A percentile compares a stretch with the other conserved stretches of the same genome.
phyloP scores from a whole-genome alignment of 2,113 vertebrate genomes.

The Gasterosteus aculeatus region DNA sequence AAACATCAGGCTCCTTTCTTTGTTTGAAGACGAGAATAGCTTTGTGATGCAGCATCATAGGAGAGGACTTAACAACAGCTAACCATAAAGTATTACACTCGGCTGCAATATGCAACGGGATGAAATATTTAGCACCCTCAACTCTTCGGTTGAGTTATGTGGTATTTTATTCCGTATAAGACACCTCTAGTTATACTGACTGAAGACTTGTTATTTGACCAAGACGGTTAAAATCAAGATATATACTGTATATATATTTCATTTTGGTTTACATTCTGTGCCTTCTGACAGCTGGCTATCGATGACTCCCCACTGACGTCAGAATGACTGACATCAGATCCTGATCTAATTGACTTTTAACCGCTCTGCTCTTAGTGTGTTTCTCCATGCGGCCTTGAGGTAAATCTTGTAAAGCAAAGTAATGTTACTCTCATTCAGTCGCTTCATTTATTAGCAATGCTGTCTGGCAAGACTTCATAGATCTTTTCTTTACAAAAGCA shows the following conservation, averaged over 20 bases:
- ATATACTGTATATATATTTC: neutral
- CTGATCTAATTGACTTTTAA: constrained; percentile 1
- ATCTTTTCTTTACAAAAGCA: neutral
- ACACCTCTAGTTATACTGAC: neutral
- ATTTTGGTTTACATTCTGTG: neutral
- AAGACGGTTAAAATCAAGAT: constrained; percentile 1
- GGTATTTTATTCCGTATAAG: neutral
- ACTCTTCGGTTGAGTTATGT: constrained; percentile 12
- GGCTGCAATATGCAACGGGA: constrained; percentile 25
- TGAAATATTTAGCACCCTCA: constrained; percentile 46
- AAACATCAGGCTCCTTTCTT: constrained; percentile 8
- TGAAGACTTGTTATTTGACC: neutral
- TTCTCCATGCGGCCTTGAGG: neutral
- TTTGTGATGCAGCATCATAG: constrained; percentile 42
- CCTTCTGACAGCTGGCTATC: neutral
- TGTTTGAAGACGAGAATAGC: constrained; percentile 23
- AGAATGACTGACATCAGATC: neutral
- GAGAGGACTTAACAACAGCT: constrained; percentile 37
- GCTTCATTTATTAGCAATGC: constrained; percentile 11
- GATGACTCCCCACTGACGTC: neutral
- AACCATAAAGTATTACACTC: constrained; percentile 23
- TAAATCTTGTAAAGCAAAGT: constrained; percentile 36
- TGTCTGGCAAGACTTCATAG: constrained; percentile 13
- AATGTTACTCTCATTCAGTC: constrained; percentile 34
- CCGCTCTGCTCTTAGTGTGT: neutral